Conservation (phyloP, 2,113 vertebrate genomes). For the Lepidiolamprologus cunningtoni region DNA sequence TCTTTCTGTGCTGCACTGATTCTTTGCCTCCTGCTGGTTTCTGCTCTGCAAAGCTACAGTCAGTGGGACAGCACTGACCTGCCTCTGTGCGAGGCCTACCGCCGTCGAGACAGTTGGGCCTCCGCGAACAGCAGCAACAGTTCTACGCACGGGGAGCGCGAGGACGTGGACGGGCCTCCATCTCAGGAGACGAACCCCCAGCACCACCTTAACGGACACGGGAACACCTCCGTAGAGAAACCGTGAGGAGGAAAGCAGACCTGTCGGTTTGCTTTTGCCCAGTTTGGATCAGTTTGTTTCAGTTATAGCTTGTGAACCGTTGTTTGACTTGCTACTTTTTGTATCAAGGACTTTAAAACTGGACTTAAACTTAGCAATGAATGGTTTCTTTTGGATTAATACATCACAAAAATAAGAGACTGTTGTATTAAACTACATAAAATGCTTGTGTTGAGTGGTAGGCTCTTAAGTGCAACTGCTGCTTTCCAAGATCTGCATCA, state of each 20-base stretch:
- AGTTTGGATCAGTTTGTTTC: too few relatives aligned
- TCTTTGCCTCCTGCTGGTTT: slow-evolving; percentile 64
- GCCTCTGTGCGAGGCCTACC: slow-evolving; percentile 89
- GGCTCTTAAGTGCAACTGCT: too few relatives aligned
- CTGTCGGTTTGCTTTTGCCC: background rate
- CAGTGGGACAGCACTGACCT: slow-evolving; percentile 88
- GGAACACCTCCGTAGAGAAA: slow-evolving; percentile 59
- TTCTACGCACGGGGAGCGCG: slow-evolving; percentile 56
- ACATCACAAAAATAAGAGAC: too few relatives aligned
- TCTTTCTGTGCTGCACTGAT: slow-evolving; percentile 47
- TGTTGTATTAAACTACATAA: too few relatives aligned
- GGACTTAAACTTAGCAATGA: too few relatives aligned
- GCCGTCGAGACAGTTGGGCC: slow-evolving; percentile 76
- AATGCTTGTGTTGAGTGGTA: too few relatives aligned
- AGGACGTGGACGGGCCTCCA: slow-evolving; percentile 49
- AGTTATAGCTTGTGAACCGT: too few relatives aligned
- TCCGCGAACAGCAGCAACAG: slow-evolving; percentile 73
- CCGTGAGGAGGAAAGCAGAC: background rate
- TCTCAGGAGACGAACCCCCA: slow-evolving; percentile 65
- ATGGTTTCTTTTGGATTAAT: too few relatives aligned
- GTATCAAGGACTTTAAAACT: too few relatives aligned
- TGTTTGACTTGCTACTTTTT: too few relatives aligned
- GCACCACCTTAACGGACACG: slow-evolving; percentile 80
- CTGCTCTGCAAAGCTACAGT: slow-evolving; percentile 87
- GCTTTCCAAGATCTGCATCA: too few relatives aligned